These are phyloP conservation scores for Martes martes DNA, from an alignment of 2,113 vertebrate genomes.

Conservation along the genomic window DNA sequence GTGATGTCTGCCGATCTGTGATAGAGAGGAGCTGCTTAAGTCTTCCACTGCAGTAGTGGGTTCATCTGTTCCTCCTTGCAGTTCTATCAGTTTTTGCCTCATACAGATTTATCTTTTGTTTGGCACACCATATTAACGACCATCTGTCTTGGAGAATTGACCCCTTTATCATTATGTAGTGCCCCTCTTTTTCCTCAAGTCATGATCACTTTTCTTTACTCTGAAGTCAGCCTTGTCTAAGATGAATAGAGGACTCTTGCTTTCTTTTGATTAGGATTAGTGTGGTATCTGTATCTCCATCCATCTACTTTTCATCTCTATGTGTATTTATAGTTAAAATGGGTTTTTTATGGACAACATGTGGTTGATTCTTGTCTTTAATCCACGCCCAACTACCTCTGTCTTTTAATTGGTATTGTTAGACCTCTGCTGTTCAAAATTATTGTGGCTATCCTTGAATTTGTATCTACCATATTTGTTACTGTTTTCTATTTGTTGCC, in stretches of 20 bases:
- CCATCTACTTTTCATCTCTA: background rate
- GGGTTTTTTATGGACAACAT: background rate
- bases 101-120: background rate
- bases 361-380: background rate
- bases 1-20: background rate
- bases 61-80: background rate
- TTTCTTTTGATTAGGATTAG: background rate
- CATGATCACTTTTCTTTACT: background rate
- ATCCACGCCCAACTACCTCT: background rate
- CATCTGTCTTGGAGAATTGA: background rate
- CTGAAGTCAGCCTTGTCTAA: background rate
- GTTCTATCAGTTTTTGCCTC: background rate
- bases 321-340: background rate
- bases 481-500: background rate
- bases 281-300: background rate
- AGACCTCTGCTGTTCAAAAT: background rate
- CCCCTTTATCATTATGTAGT: background rate
- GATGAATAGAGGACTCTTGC: background rate
- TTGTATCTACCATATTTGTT: background rate
- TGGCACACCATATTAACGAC: background rate
- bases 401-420: background rate
- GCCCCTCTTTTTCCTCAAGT: background rate
- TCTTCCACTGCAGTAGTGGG: background rate
- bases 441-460: background rate
- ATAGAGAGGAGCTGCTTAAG: background rate